These are phyloP conservation scores for Ptychochromis oligacanthus DNA, from an alignment of 2,113 vertebrate genomes.

Conservation along the genomic window DNA sequence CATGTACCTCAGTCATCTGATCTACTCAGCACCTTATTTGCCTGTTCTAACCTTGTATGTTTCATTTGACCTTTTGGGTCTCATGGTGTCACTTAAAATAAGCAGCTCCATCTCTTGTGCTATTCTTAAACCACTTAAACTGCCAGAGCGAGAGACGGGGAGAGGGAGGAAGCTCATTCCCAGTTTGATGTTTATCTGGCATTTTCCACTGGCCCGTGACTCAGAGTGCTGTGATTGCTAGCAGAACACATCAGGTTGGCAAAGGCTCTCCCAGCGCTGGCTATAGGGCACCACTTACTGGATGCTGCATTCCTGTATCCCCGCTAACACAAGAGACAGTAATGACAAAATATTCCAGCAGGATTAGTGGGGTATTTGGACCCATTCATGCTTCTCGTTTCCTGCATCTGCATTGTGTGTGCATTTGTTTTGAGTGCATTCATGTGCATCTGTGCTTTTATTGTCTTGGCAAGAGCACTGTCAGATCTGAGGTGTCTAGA, in stretches of 20 bases:
- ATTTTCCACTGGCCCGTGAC: slow-evolving; percentile 72
- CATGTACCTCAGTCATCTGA: slow-evolving; percentile 34
- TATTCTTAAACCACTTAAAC: slow-evolving; percentile 74
- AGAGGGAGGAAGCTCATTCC: slow-evolving; percentile 60
- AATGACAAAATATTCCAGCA: slow-evolving; percentile 30
- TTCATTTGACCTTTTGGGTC: slow-evolving; percentile 70
- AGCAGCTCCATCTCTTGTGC: slow-evolving; percentile 62
- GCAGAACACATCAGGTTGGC: slow-evolving; percentile 55
- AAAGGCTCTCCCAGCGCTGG: slow-evolving; percentile 32
- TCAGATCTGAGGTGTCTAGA: slow-evolving; percentile 23
- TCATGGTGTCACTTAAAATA: slow-evolving; percentile 71
- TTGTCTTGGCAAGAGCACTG: not conserved
- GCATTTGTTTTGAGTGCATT: slow-evolving; percentile 24
- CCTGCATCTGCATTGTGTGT: slow-evolving; percentile 31
- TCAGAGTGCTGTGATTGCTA: slow-evolving; percentile 67
- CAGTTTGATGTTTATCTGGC: slow-evolving; percentile 77
- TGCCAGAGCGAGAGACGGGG: slow-evolving; percentile 27
- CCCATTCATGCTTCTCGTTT: slow-evolving; percentile 20
- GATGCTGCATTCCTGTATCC: slow-evolving; percentile 52
- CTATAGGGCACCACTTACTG: slow-evolving; percentile 57
- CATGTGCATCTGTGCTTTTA: slow-evolving; percentile 30
- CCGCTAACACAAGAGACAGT: slow-evolving; percentile 30
- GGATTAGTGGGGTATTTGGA: slow-evolving; percentile 40
- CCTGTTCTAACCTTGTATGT: slow-evolving; percentile 49
- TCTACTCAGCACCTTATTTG: slow-evolving; percentile 31